These are phyloP conservation scores for Bellardia bayeri DNA, from an alignment of 2,888 invertebrate species.

Conservation along the genomic window DNA sequence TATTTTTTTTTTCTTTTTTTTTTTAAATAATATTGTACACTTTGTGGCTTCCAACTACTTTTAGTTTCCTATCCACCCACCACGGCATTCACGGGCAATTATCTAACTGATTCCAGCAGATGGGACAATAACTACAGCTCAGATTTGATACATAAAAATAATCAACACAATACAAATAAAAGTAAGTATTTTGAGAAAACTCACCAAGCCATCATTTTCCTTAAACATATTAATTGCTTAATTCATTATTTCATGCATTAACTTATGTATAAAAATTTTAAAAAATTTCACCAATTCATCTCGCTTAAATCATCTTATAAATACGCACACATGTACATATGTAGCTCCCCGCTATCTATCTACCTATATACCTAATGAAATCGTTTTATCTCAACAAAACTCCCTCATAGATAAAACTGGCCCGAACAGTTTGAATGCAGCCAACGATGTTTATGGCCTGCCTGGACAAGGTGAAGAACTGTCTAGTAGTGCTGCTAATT, in stretches of 20 bases:
- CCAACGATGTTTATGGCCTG: constrained; percentile 74
- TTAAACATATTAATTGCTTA: no score
- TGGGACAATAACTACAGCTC: constrained; percentile 80
- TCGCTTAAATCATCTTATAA: constrained; percentile 2
- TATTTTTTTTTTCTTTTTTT: constrained; percentile 1
- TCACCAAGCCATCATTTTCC: no score
- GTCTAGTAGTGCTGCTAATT: constrained; percentile 58
- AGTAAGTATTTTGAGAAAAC: constrained; percentile 78
- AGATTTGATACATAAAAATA: constrained; percentile 78
- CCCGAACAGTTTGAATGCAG: constrained; percentile 70
- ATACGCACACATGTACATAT: background rate
- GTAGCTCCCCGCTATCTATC: constrained; percentile 90
- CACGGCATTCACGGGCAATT: constrained; percentile 78
- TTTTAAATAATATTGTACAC: constrained; percentile 8
- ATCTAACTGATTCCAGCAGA: constrained; percentile 79
- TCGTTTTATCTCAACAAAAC: constrained; percentile 92
- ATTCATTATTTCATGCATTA: no score
- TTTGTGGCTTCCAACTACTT: constrained; percentile 25
- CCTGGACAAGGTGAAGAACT: constrained; percentile 77
- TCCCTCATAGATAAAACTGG: constrained; percentile 82
- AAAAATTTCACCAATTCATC: constrained; percentile 12
- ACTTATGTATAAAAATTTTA: no score
- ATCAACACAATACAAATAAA: constrained; percentile 79
- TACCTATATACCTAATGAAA: constrained; percentile 87
- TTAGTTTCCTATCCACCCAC: constrained; percentile 83